phyloP scores from a whole-genome alignment of 2,113 vertebrate genomes.

The Enhydra lutris region DNA sequence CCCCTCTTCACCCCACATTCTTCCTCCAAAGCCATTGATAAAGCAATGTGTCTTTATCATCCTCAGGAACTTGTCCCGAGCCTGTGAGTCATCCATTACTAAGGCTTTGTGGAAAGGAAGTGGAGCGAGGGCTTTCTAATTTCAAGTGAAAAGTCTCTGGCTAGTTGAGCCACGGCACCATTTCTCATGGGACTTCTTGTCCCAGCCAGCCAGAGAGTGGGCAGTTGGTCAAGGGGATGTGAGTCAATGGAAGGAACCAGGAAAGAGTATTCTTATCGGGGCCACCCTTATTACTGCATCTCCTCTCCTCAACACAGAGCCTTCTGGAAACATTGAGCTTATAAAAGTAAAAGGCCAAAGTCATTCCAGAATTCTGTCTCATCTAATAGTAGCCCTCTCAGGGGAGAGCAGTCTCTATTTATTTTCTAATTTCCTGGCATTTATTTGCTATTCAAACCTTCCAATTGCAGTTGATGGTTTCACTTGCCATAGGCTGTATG shows the following conservation, averaged over 20 bases:
- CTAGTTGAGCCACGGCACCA: not conserved
- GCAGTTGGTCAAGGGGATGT: not conserved
- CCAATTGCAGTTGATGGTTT: not conserved
- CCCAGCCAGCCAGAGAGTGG: not conserved
- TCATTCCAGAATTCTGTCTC: conserved; percentile 49
- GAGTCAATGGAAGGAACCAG: conserved; percentile 36
- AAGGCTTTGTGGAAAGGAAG: conserved; percentile 1
- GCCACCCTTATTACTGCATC: not conserved
- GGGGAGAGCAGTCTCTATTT: not conserved
- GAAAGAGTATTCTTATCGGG: not conserved
- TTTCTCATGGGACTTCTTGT: not conserved
- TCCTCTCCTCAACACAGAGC: not conserved
- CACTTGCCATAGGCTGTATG: not conserved
- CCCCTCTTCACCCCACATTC: not conserved
- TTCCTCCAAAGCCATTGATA: conserved; percentile 14
- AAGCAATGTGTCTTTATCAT: not conserved
- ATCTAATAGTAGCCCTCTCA: not conserved
- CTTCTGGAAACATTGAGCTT: not conserved
- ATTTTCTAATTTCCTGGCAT: conserved; percentile 36
- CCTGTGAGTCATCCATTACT: conserved; percentile 35
- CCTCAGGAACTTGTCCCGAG: not conserved
- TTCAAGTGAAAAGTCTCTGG: not conserved
- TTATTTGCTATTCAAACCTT: conserved; percentile 1
- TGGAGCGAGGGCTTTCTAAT: not conserved
- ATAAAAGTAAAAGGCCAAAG: conserved; percentile 27